Evolutionary conservation across 2,797 vertebrate species (phyloP), one percentile per base, ranked within the genome.

Genomic region (Picus viridis): DNA sequence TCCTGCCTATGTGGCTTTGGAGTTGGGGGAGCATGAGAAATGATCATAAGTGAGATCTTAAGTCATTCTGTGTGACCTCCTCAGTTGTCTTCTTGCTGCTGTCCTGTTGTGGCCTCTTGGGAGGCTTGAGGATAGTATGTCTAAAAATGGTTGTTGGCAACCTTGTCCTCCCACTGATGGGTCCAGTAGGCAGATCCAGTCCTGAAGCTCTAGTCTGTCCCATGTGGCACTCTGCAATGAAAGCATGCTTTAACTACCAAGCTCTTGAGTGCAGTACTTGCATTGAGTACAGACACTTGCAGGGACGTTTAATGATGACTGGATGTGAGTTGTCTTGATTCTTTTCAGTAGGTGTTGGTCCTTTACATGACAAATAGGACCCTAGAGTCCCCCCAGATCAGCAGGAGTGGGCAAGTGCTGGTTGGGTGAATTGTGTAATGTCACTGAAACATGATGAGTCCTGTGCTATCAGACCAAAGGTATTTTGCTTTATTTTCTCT

Each of bases 231-330:
- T 32, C 51, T 5, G 10, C 15, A 63, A 39, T 26, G 36, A 75
- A 65, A 77, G 51, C 30, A 7, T 8, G 1, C 65, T 81, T 63
- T 56, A 49, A 32, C 19, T 67, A 5, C 57, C 18, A 3, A 9
- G 12, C 23, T 63, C 61, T 78, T 0, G 1, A 62, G 36, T 70
- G 56, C 32, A 34, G 34, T 51, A 14, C 57, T 56, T 75, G 43
- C 7, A 2, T 14, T 43, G 41, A 81, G 39, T 45, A 58, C 22
- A 62, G 36, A 13, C 10, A 9, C n/a, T 29, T 63, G 11, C 51
- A 77, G 22, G 54, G 41, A 3, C n/a, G 15, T 79, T 86, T 61
- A 79, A 22, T 0, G 0, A 7, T 32, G 57, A 22, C 16, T 1
- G 67, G 81, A 8, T 43, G 22, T 30, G 18, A 8, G 4, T 51